Base-by-base conservation (phyloP, 2,113 vertebrate genomes). In the Pterophyllum scalare region DNA sequence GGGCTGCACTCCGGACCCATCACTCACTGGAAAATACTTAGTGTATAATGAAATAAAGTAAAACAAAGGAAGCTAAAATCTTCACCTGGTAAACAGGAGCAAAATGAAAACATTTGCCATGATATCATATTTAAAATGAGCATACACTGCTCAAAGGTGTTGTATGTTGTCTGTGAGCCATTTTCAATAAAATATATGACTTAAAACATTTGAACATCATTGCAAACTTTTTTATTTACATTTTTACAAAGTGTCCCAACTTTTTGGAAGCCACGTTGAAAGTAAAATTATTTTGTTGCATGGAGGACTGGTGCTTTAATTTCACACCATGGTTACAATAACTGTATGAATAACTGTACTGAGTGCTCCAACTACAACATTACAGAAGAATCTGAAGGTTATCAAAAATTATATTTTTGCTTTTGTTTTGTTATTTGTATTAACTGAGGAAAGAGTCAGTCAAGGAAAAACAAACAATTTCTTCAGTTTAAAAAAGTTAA, bases 91-190 rank as follows among this genome's bases (percentile, higher is more conserved):
- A 38, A 38, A 38, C 35, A 10, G 35, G 9, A 38, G 35, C 8
- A 38, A 38, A 33, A 33, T 6, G 33, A 33, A 38, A 38, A 38
- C 3, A 38, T 38, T 10, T 9, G 35, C 8, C 6, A 33, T 33
- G 6, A 33, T 7, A 38, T 38, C 35, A 35, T 8, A 38, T 38
- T 38, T 38, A 38, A 38, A 38, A 38, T 38, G 35, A 38, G 35
- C 35, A 38, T 38, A 38, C 2, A 38, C 8, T 7, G 6, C 7
- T 33, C 33, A 33, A 33, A 2, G 6, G 6, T 33, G 33, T 62
- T 22, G 60, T 38, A 13, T 38, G 19, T 6, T 0, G 0, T n/a
- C n/a, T 62, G n/a, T 35, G 10, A 10, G 7, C 59, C 0, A 33
- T n/a, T 62, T 62, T 62, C 31, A 38, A 38, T 62, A 28, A 7